phyloP scores from a whole-genome alignment of 92 coral and sea anemone species.

The Scolanthus callimorphus region DNA sequence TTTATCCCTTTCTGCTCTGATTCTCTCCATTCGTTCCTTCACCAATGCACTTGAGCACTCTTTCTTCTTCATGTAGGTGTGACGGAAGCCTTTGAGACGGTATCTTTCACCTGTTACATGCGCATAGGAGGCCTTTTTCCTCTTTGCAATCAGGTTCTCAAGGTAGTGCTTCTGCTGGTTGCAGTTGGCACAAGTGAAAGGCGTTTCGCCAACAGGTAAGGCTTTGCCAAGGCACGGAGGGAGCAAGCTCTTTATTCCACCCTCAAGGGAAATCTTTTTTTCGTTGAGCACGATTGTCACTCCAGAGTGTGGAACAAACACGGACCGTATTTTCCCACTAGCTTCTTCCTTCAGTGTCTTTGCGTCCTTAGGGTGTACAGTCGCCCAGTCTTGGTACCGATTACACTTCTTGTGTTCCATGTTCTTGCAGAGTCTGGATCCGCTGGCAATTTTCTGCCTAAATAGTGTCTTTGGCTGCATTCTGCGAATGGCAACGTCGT shows the following conservation, averaged over 20 bases:
- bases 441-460: too few species aligned
- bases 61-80: neutral
- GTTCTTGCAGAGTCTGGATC: neutral
- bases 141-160: slow-evolving; percentile 5
- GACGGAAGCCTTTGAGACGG: slow-evolving; percentile 6
- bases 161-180: slow-evolving; percentile 4
- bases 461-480: neutral
- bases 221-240: slow-evolving; percentile 13
- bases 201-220: slow-evolving; percentile 8
- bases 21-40: slow-evolving; percentile 1
- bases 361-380: slow-evolving; percentile 2
- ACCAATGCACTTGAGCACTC: neutral
- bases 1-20: slow-evolving; percentile 3
- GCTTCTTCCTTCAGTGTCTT: slow-evolving; percentile 5
- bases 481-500: neutral
- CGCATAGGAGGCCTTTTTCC: neutral
- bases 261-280: neutral
- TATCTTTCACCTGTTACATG: neutral
- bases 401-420: neutral
- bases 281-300: neutral
- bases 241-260: slow-evolving; percentile 13
- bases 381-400: slow-evolving; percentile 5
- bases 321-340: neutral
- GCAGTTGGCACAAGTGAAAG: slow-evolving; percentile 11
- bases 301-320: slow-evolving; percentile 6